Conservation (phyloP, 30 jellyfish, hydroid and myxozoan species). For the Hydractinia symbiolongicarpus region DNA sequence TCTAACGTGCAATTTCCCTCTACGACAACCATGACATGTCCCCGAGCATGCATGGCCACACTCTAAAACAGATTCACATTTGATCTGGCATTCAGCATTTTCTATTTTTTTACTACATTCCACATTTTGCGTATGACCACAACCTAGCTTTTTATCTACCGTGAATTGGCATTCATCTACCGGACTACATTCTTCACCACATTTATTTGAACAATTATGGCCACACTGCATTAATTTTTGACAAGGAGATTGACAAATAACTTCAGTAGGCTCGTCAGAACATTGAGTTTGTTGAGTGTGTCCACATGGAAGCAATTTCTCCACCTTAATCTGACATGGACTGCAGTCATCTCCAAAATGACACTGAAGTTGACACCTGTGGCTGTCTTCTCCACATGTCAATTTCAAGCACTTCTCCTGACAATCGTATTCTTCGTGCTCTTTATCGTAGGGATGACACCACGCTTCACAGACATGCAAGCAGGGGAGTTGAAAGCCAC, state of each 20-base stretch:
- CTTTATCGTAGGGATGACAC: slow-evolving; percentile 67
- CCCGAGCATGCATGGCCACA: slow-evolving; percentile 73
- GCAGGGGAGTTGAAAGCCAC: slow-evolving; percentile 44
- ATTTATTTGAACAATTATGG: slow-evolving; percentile 20
- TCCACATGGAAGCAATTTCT: slow-evolving; percentile 45
- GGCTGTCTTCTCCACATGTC: slow-evolving; percentile 21
- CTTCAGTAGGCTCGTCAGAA: slow-evolving; percentile 26
- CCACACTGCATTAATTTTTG: slow-evolving; percentile 13
- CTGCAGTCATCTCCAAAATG: slow-evolving; percentile 51
- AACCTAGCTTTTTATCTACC: slow-evolving; percentile 36
- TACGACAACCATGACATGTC: slow-evolving; percentile 36
- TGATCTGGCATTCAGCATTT: slow-evolving; percentile 22
- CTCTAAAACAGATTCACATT: slow-evolving; percentile 34
- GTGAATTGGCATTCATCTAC: background rate
- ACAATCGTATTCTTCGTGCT: slow-evolving; percentile 39
- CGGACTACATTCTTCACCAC: slow-evolving; percentile 29
- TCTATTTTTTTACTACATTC: slow-evolving; percentile 31
- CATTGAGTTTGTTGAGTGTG: slow-evolving; percentile 43
- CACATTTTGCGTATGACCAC: slow-evolving; percentile 63
- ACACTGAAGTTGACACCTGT: slow-evolving; percentile 26
- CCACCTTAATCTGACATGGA: slow-evolving; percentile 55
- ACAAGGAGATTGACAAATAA: slow-evolving; percentile 23
- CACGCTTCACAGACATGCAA: slow-evolving; percentile 53
- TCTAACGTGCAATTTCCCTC: slow-evolving; percentile 46
- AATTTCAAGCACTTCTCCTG: slow-evolving; percentile 33